Percentiles rank a stretch among this genome's conserved stretches.
Evolutionary conservation across 2,113 vertebrate genomes (phyloP).

Genomic region (Alligator mississippiensis): DNA sequence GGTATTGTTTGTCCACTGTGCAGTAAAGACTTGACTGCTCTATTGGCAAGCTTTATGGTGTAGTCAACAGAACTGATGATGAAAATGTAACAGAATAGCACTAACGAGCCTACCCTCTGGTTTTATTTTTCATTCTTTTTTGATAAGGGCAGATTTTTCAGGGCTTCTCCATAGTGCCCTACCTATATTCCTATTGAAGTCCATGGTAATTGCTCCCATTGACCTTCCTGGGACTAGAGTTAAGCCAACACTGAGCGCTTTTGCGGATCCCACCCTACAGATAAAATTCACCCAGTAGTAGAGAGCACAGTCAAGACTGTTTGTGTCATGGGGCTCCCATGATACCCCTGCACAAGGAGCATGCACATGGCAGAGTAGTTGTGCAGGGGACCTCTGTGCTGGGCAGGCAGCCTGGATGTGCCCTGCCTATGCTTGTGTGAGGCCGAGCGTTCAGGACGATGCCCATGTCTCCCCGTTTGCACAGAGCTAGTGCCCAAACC

Average conservation of each 20-base stretch:
- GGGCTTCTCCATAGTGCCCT: background rate
- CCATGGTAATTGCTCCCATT: background rate
- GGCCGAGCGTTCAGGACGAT: background rate
- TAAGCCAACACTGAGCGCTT: background rate
- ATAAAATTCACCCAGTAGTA: background rate
- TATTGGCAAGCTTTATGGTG: background rate
- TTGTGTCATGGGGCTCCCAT: background rate
- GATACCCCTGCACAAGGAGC: background rate
- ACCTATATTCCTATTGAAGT: background rate
- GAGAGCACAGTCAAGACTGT: background rate
- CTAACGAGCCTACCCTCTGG: background rate
- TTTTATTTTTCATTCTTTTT: background rate
- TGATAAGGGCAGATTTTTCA: background rate
- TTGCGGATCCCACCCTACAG: background rate
- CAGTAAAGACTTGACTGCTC: background rate
- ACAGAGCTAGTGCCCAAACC: background rate
- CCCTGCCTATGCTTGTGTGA: background rate
- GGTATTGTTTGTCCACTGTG: background rate
- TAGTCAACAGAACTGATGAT: background rate
- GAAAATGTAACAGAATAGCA: background rate
- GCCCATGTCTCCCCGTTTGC: background rate
- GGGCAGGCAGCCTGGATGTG: background rate
- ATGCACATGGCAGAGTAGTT: background rate
- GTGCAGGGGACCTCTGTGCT: background rate
- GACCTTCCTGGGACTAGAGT: background rate